Conservation (phyloP, 1,140 invertebrate species). For the Aphelinus certus region DNA sequence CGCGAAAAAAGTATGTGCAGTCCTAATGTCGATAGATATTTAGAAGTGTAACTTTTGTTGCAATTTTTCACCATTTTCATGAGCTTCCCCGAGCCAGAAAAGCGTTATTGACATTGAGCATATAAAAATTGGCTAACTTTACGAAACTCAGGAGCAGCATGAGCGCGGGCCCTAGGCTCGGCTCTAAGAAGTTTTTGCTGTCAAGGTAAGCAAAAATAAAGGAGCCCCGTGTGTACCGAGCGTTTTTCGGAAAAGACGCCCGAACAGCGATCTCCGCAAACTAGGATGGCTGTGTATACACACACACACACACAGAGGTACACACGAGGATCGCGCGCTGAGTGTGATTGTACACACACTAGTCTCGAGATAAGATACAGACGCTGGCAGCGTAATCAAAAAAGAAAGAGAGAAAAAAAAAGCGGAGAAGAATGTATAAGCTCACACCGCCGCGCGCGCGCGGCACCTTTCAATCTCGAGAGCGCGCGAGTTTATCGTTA, state of each 20-base stretch:
- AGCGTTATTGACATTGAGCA: no score
- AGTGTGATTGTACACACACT: background rate
- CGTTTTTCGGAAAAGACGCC: background rate
- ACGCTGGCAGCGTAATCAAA: background rate
- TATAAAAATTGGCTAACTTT: no score
- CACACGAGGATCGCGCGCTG: background rate
- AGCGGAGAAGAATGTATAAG: slow-evolving; percentile 33
- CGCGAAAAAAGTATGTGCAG: no score
- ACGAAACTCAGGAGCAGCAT: no score
- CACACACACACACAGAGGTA: background rate
- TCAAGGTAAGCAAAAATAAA: no score
- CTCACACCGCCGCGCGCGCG: slow-evolving; percentile 14
- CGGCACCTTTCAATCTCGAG: slow-evolving; percentile 44
- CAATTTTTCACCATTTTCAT: no score
- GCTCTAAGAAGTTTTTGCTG: no score
- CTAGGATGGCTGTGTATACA: background rate
- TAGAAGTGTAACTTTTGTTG: no score
- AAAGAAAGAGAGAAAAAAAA: slow-evolving; percentile 8
- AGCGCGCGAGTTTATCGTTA: slow-evolving; percentile 2
- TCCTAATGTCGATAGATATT: no score
- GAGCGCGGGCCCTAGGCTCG: no score
- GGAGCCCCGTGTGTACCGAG: no score
- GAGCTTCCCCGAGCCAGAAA: no score
- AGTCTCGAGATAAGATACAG: slow-evolving; percentile 12
- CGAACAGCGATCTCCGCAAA: background rate